These are phyloP conservation scores for Pandemis cinnamomeana DNA, from an alignment of 2,888 invertebrate genomes.

Conservation along the genomic window DNA sequence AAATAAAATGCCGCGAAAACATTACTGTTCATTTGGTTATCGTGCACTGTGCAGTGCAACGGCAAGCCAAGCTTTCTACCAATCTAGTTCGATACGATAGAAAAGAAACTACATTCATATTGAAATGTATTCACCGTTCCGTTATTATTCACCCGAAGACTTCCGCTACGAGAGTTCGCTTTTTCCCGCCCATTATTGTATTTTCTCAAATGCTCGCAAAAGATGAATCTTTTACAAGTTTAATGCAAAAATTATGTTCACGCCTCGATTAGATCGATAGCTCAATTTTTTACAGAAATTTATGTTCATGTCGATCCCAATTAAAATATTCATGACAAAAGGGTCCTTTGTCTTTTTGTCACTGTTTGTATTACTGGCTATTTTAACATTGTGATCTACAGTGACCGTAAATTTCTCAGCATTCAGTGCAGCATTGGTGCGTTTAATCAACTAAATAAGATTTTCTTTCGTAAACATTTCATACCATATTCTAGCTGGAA, in stretches of 20 bases:
- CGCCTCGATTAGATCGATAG: background rate
- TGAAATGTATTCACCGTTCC: slow-evolving; percentile 55
- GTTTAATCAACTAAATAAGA: too few relatives aligned
- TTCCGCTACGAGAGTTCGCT: slow-evolving; percentile 60
- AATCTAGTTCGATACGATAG: slow-evolving; percentile 41
- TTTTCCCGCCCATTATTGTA: slow-evolving; percentile 60
- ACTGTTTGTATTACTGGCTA: background rate
- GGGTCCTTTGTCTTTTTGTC: background rate
- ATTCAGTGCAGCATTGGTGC: too few relatives aligned
- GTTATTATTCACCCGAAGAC: slow-evolving; percentile 58
- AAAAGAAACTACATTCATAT: slow-evolving; percentile 54
- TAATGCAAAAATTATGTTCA: slow-evolving; percentile 66
- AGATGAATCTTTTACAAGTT: slow-evolving; percentile 63
- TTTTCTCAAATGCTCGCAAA: slow-evolving; percentile 51
- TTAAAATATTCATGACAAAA: slow-evolving; percentile 18
- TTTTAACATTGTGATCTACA: too few relatives aligned
- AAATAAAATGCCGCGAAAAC: slow-evolving; percentile 1
- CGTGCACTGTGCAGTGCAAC: slow-evolving; percentile 9
- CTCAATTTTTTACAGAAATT: background rate
- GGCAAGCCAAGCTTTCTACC: slow-evolving; percentile 19
- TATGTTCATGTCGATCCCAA: slow-evolving; percentile 3
- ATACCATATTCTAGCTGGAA: too few relatives aligned
- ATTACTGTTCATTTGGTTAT: slow-evolving; percentile 13
- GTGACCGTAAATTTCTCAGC: too few relatives aligned
- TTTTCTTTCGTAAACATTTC: too few relatives aligned